A percentile compares a stretch with the other conserved stretches of the same genome.
These are phyloP conservation scores for Dolichoris vasculosae DNA, from an alignment of 1,140 invertebrate genomes.

Conservation along the genomic window DNA sequence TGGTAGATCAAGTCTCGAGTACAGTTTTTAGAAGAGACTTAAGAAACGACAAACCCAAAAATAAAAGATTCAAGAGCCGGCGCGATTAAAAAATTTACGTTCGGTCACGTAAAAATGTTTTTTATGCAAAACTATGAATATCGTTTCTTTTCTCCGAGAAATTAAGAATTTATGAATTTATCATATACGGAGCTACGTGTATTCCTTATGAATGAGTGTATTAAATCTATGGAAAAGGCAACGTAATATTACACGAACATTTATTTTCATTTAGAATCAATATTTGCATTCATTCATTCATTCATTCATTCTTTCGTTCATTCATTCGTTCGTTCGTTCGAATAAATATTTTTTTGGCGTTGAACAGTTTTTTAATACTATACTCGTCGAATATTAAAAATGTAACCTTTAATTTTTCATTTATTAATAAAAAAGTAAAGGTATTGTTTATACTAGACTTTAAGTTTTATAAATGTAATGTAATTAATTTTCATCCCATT, in stretches of 20 bases:
- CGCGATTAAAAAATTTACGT: conserved; percentile 24
- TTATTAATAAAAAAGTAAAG: too few relatives aligned
- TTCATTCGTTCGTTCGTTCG: neutral
- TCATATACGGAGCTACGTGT: neutral
- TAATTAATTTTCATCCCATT: too few relatives aligned
- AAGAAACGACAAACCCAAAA: neutral
- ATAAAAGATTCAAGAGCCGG: neutral
- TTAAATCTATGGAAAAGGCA: neutral
- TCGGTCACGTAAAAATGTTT: neutral
- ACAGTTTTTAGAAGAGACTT: neutral
- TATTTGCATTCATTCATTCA: neutral
- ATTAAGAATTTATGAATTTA: neutral
- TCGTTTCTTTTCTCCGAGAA: too few relatives aligned
- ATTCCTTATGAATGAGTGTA: neutral
- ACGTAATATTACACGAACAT: neutral
- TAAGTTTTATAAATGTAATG: too few relatives aligned
- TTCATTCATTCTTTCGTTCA: too few relatives aligned
- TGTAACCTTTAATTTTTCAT: too few relatives aligned
- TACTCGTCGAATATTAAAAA: too few relatives aligned
- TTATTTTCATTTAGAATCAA: neutral
- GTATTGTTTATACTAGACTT: too few relatives aligned
- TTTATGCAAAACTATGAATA: neutral
- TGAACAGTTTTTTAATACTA: neutral
- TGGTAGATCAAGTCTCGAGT: neutral
- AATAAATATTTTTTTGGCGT: neutral